These are phyloP conservation scores for Tromatobia lineatoria DNA, from an alignment of 2,888 invertebrate species.

Conservation along the genomic window DNA sequence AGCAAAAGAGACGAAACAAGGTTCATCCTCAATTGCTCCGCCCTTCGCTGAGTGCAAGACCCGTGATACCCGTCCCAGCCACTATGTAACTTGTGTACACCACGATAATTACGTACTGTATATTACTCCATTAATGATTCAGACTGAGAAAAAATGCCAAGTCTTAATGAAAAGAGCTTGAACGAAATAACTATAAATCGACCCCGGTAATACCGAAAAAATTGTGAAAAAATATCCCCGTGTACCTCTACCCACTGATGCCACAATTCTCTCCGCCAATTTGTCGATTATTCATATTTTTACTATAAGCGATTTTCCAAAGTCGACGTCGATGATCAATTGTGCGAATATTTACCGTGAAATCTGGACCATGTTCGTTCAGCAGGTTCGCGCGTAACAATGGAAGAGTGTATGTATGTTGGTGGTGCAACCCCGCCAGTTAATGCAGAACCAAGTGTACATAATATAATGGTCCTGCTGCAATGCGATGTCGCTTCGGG, in stretches of 20 bases:
- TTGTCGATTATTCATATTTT: too few species aligned
- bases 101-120: slow-evolving; percentile 15
- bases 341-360: not conserved
- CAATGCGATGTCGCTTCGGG: not conserved
- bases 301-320: not conserved
- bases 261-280: too few species aligned
- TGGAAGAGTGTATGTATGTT: not conserved
- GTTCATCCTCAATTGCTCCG: slow-evolving; percentile 31
- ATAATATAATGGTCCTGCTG: slow-evolving; percentile 7
- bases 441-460: not conserved
- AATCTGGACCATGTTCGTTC: not conserved
- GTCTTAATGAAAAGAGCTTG: not conserved
- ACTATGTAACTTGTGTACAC: slow-evolving; percentile 19
- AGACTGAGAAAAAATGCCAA: not conserved
- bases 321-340: not conserved
- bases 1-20: slow-evolving; percentile 30
- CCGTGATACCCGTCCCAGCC: not conserved
- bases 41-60: slow-evolving; percentile 17
- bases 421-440: not conserved
- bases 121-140: slow-evolving; percentile 6
- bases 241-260: too few species aligned
- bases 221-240: too few species aligned
- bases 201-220: not conserved
- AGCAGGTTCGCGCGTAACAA: not conserved
- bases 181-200: not conserved